phyloP scores from a whole-genome alignment of 1,140 invertebrate species.

The Lycorma delicatula region DNA sequence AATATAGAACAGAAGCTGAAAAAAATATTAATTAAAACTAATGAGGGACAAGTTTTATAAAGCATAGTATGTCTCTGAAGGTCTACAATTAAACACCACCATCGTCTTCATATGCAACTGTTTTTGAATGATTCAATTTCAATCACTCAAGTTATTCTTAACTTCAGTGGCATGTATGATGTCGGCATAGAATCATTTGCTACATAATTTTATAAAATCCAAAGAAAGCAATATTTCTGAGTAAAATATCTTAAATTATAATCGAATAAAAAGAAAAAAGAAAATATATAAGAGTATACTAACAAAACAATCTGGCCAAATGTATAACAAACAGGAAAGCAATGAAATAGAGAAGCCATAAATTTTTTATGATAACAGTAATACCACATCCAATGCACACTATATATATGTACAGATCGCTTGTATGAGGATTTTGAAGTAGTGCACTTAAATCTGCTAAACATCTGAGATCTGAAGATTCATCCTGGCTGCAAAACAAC shows the following conservation, averaged over 20 bases:
- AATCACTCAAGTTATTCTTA: neutral
- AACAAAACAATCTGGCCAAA: neutral
- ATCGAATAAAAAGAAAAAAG: neutral
- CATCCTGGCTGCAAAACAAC: too few species aligned
- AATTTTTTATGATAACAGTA: neutral
- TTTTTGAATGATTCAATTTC: neutral
- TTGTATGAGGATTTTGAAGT: neutral
- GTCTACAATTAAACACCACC: too few species aligned
- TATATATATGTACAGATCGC: neutral
- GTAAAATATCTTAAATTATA: neutral
- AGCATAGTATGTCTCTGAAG: too few species aligned
- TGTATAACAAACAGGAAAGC: neutral
- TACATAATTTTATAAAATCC: neutral
- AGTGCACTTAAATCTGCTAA: too few species aligned
- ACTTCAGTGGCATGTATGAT: neutral
- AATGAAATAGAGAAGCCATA: constrained; percentile 2
- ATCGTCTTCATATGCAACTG: too few species aligned
- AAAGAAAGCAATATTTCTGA: too few species aligned
- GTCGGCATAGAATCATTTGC: neutral
- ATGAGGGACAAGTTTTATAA: too few species aligned
- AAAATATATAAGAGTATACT: neutral
- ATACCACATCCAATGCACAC: neutral
- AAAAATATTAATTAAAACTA: too few species aligned
- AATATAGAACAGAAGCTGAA: too few species aligned
- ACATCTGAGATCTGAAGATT: neutral